A percentile compares a stretch with the other conserved stretches of the same genome.
Evolutionary conservation across 2,888 invertebrate genomes (phyloP).

Genomic region (Amphipyra berbera): DNA sequence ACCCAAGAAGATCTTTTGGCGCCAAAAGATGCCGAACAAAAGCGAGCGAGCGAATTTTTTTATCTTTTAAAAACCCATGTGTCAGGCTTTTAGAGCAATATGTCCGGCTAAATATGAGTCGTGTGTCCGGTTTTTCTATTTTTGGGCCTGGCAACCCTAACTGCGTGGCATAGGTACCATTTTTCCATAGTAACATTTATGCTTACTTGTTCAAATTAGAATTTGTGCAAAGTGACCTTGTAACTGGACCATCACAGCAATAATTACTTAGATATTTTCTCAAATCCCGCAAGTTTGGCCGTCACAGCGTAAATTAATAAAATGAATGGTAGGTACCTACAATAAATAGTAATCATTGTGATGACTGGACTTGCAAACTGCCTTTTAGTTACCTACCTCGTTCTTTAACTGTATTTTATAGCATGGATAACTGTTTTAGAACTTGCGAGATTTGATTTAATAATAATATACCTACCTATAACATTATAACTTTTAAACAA

Average conservation of each 20-base stretch:
- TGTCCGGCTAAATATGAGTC: too few relatives aligned
- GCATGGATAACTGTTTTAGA: neutral
- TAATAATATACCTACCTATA: neutral
- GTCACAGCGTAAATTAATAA: neutral
- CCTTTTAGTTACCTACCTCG: slow-evolving; percentile 1
- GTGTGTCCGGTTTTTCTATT: too few relatives aligned
- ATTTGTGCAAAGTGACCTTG: too few relatives aligned
- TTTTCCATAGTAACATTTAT: too few relatives aligned
- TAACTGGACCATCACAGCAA: neutral
- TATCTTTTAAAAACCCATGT: too few relatives aligned
- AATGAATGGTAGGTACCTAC: neutral
- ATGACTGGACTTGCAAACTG: neutral
- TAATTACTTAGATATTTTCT: neutral
- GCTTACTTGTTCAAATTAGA: too few relatives aligned
- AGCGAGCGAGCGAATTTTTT: too few relatives aligned
- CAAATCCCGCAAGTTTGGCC: neutral
- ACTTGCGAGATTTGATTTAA: neutral
- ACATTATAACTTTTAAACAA: neutral
- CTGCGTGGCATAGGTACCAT: too few relatives aligned
- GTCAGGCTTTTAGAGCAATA: too few relatives aligned
- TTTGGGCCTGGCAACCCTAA: too few relatives aligned
- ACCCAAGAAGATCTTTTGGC: too few relatives aligned
- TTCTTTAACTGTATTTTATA: neutral
- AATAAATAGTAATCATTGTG: neutral
- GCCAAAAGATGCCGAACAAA: too few relatives aligned